Percentiles rank a stretch among this genome's conserved stretches.
Conservation (phyloP, 2,888 invertebrate genomes). For the Ethmia dodecea region DNA sequence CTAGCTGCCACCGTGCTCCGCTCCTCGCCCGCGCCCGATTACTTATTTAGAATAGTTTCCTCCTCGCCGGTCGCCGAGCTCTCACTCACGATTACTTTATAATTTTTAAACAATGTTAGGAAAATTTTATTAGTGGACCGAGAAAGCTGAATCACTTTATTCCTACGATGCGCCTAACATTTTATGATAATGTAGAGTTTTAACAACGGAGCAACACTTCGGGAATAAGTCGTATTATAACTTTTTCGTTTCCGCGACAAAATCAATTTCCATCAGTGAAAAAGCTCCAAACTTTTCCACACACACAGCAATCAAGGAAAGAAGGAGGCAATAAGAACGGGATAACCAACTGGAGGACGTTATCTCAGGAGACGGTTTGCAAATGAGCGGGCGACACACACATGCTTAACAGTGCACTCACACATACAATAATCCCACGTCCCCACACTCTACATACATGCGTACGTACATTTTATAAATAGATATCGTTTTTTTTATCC, state of each 20-base stretch:
- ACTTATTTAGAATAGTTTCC: constrained; percentile 57
- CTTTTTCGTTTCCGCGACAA: constrained; percentile 55
- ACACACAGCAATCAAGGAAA: constrained; percentile 70
- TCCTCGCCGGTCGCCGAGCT: constrained; percentile 31
- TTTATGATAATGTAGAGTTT: constrained; percentile 11
- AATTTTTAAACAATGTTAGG: constrained; percentile 41
- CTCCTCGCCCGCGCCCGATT: constrained; percentile 34
- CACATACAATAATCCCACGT: constrained; percentile 58
- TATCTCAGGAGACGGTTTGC: constrained; percentile 77
- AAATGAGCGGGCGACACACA: constrained; percentile 71
- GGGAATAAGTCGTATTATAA: constrained; percentile 50
- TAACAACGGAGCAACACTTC: constrained; percentile 26
- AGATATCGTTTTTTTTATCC: constrained; percentile 78
- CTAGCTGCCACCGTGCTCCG: constrained; percentile 21
- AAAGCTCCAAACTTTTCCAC: constrained; percentile 66
- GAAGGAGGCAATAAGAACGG: constrained; percentile 74
- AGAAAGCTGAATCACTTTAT: constrained; percentile 2
- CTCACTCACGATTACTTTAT: constrained; percentile 43
- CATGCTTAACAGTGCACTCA: constrained; percentile 35
- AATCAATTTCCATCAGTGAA: constrained; percentile 65
- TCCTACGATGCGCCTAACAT: background rate
- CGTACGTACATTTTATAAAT: constrained; percentile 75
- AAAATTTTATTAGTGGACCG: constrained; percentile 23
- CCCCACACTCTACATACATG: constrained; percentile 60
- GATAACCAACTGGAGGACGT: constrained; percentile 74